phyloP scores from a whole-genome alignment of 2,888 invertebrate species.

The Ophion obscuratus region DNA sequence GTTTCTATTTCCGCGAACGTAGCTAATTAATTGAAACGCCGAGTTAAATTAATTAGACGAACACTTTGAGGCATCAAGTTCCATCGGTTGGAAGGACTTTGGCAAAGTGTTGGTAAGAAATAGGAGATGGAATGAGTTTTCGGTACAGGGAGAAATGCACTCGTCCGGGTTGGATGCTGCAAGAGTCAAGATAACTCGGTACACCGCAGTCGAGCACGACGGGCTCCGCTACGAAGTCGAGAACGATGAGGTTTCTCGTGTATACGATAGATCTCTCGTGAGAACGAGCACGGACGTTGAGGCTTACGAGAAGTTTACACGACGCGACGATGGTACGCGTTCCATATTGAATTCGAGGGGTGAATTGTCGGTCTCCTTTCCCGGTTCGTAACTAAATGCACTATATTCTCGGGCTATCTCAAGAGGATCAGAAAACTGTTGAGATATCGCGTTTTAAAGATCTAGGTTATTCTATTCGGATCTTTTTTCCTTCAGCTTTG shows the following conservation, averaged over 20 bases:
- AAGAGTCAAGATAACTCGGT: slow-evolving; percentile 70
- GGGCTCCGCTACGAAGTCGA: slow-evolving; percentile 77
- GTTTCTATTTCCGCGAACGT: too few species aligned
- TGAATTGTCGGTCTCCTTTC: slow-evolving; percentile 76
- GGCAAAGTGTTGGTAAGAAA: background rate
- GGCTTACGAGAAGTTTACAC: slow-evolving; percentile 77
- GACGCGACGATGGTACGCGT: slow-evolving; percentile 79
- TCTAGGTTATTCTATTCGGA: background rate
- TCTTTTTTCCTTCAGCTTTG: background rate
- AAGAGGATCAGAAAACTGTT: background rate
- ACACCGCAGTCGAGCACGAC: slow-evolving; percentile 76
- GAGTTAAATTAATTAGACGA: too few species aligned
- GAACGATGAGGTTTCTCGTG: slow-evolving; percentile 74
- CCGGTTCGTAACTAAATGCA: slow-evolving; percentile 72
- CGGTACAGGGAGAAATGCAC: slow-evolving; percentile 51
- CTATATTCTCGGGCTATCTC: background rate
- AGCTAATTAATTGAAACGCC: background rate
- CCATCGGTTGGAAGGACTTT: too few species aligned
- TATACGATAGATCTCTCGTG: slow-evolving; percentile 78
- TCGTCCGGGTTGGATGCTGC: slow-evolving; percentile 62
- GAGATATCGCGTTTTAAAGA: background rate
- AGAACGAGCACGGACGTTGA: slow-evolving; percentile 78
- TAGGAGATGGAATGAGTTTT: slow-evolving; percentile 36
- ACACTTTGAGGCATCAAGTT: too few species aligned
- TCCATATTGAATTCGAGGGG: slow-evolving; percentile 76